A percentile compares a stretch with the other conserved stretches of the same genome.
Evolutionary conservation across 2,113 vertebrate genomes (phyloP).

Genomic region (Gavialis gangeticus): DNA sequence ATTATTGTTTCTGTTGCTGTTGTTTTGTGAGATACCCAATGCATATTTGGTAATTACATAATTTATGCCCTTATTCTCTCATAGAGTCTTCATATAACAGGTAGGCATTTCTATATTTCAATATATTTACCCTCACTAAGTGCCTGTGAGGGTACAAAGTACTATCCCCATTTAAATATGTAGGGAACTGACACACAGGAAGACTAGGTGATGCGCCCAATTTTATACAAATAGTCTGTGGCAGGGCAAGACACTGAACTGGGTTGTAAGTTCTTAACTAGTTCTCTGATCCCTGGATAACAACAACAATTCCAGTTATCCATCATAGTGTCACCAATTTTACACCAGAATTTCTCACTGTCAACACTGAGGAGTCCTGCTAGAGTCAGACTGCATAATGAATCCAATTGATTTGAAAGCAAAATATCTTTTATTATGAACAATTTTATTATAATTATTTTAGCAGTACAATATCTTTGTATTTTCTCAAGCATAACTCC

Average conservation of each 20-base stretch:
- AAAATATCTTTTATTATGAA: neutral
- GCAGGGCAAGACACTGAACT: neutral
- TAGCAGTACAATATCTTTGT: neutral
- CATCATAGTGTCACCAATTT: neutral
- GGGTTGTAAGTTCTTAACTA: rapidly evolving
- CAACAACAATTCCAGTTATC: neutral
- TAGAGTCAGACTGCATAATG: neutral
- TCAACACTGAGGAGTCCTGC: neutral
- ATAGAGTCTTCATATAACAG: neutral
- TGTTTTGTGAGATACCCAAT: neutral
- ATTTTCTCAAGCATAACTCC: constrained; percentile 37
- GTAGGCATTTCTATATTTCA: neutral
- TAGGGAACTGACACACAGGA: neutral
- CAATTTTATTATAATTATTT: constrained; percentile 3
- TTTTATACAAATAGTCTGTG: neutral
- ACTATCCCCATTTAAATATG: neutral
- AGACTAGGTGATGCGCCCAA: neutral
- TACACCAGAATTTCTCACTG: neutral
- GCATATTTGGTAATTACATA: neutral
- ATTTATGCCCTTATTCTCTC: neutral
- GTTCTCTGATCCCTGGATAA: neutral
- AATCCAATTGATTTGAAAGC: neutral
- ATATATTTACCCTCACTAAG: neutral
- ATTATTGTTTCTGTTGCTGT: neutral
- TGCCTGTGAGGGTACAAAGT: neutral